phyloP scores from a whole-genome alignment of 2,888 invertebrate species.

The Athetis lepigone region DNA sequence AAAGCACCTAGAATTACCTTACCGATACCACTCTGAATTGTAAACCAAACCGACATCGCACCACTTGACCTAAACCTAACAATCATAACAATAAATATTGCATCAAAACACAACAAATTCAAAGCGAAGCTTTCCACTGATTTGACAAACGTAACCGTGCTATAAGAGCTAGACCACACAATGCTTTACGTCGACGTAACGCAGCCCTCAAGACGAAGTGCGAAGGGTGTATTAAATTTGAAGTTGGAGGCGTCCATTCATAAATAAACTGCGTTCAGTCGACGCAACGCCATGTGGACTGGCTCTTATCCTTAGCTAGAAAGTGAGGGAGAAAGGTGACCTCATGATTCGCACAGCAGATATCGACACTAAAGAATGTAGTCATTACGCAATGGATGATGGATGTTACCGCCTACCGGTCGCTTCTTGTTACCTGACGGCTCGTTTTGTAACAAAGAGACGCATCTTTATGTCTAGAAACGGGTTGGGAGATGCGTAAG shows the following conservation, averaged over 20 bases:
- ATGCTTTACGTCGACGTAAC: too few relatives aligned
- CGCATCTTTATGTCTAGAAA: slow-evolving; percentile 25
- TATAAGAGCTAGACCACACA: too few relatives aligned
- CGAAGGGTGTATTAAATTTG: too few relatives aligned
- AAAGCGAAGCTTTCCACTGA: slow-evolving; percentile 29
- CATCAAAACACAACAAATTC: slow-evolving; percentile 32
- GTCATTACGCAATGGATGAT: slow-evolving; percentile 71
- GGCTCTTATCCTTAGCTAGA: slow-evolving; percentile 72
- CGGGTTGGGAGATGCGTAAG: slow-evolving; percentile 36
- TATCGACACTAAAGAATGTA: slow-evolving; percentile 71
- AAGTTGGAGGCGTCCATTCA: too few relatives aligned
- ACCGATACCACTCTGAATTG: slow-evolving; percentile 14
- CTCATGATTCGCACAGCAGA: slow-evolving; percentile 72
- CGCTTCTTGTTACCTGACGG: slow-evolving; percentile 29
- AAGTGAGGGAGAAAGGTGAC: slow-evolving; percentile 81
- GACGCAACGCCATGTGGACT: too few relatives aligned
- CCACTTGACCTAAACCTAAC: slow-evolving; percentile 8
- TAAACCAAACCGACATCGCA: not conserved
- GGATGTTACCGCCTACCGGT: slow-evolving; percentile 48
- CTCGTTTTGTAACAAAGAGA: slow-evolving; percentile 38
- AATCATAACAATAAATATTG: slow-evolving; percentile 26
- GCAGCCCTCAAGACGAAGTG: too few relatives aligned
- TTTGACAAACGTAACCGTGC: slow-evolving; percentile 13
- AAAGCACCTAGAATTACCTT: slow-evolving; percentile 12
- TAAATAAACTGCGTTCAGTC: too few relatives aligned